These are phyloP conservation scores for Lithosia quadra DNA, from an alignment of 2,888 invertebrate genomes.

Conservation along the genomic window DNA sequence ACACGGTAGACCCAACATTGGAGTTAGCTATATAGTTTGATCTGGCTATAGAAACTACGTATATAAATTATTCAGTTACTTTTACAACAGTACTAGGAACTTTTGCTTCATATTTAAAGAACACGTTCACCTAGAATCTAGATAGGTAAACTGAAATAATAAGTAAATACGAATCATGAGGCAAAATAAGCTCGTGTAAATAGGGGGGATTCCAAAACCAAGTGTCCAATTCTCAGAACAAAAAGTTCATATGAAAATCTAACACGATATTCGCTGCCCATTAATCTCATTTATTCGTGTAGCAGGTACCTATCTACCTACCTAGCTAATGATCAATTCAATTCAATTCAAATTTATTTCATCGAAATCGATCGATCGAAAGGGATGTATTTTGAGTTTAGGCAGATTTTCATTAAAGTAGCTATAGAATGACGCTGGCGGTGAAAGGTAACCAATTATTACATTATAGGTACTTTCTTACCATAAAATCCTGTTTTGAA, in stretches of 20 bases:
- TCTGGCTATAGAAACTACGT: not conserved
- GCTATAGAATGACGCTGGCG: not conserved
- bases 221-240: conserved; percentile 13
- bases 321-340: too few relatives aligned
- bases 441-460: not conserved
- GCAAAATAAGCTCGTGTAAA: too few relatives aligned
- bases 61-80: not conserved
- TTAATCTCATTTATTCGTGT: too few relatives aligned
- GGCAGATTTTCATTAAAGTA: not conserved
- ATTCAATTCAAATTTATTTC: too few relatives aligned
- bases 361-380: too few relatives aligned
- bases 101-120: conserved; percentile 21
- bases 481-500: too few relatives aligned
- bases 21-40: not conserved
- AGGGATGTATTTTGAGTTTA: not conserved
- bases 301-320: too few relatives aligned
- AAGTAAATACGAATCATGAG: too few relatives aligned
- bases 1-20: too few relatives aligned
- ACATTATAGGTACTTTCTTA: not conserved
- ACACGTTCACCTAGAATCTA: conserved; percentile 35
- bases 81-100: not conserved
- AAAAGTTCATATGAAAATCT: not conserved
- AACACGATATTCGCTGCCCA: not conserved
- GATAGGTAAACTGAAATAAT: conserved; percentile 44
- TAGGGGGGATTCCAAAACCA: conserved; percentile 19